Base-by-base conservation (phyloP, 2,888 invertebrate species). In the Clivina fossor region DNA sequence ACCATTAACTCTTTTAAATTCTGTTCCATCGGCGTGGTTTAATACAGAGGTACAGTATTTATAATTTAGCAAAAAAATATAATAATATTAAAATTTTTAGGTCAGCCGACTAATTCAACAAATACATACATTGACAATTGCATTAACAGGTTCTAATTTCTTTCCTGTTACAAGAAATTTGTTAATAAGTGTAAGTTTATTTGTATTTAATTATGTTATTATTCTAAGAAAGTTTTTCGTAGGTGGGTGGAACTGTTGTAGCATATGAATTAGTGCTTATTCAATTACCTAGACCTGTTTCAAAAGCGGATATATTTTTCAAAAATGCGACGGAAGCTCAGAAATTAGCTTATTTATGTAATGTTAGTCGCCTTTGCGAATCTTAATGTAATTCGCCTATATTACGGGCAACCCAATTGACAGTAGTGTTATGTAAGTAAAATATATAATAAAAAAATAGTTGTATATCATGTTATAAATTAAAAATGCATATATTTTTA, bases 71-170 rank as follows among this genome's bases (percentile, higher is more conserved):
- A 46, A 48, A 35, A 8, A 19, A 30, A 13, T 18, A 38, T 28
- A 22, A 41, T 20, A 15, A 35, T 3, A 22, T 35, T 22, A 35
- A 22, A 5, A 19, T 24, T 64, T 68, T 51, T 57, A 72, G 71
- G 68, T 72, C 41, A 61, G 66, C 46, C 61, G 71, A 38, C 66
- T 72, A 48, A 60, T 71, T 8, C 64, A 66, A 15, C 70, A 73
- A 64, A 68, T 72, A 16, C 68, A 69, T 57, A 68, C 67, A 43
- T 69, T 69, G 43, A 65, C 64, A 19, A 66, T 71, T 11, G 69
- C 70, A 5, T 58, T 74, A 30, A 70, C 71, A n/a, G 73, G 72
- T 1, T 66, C 69, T 35, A 67, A 68, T 50, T 69, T 73, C 62
- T 72, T 73, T 55, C 64, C 64, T 51, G 64, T 73, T 20, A 71